Percentiles rank a stretch among this genome's conserved stretches.
Conservation (phyloP, 1,140 invertebrate species). For the Pseudomyrmex flavicornis region DNA sequence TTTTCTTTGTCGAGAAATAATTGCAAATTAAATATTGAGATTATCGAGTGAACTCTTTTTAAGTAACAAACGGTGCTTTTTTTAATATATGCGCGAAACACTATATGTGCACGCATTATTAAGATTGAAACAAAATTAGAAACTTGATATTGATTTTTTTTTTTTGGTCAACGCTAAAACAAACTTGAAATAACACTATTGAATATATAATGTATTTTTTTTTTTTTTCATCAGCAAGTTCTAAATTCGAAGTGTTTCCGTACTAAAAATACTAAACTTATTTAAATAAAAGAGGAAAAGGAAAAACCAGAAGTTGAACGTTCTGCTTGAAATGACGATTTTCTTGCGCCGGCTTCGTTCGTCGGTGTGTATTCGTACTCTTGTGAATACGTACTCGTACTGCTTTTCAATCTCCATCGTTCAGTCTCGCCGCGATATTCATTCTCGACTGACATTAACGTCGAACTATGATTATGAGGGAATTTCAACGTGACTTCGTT, state of each 20-base stretch:
- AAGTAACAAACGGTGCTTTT: too few species aligned
- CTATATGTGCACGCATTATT: too few species aligned
- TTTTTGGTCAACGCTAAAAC: too few species aligned
- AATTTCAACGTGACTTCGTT: constrained; percentile 33
- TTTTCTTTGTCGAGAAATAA: constrained; percentile 14
- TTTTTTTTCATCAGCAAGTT: too few species aligned
- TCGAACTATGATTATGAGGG: constrained; percentile 21
- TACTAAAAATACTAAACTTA: too few species aligned
- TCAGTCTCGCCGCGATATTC: constrained; percentile 34
- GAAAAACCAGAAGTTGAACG: background rate
- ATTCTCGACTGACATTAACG: constrained; percentile 41
- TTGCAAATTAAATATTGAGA: background rate
- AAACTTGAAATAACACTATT: too few species aligned
- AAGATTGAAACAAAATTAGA: too few species aligned
- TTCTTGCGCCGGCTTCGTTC: background rate
- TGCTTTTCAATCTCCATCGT: constrained; percentile 44
- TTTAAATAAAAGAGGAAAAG: background rate
- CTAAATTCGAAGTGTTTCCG: background rate
- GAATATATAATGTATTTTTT: too few species aligned
- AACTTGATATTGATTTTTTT: too few species aligned
- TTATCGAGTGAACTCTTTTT: background rate
- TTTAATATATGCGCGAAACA: too few species aligned
- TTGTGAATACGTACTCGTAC: constrained; percentile 17
- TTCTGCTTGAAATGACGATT: background rate
- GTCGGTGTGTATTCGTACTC: background rate